Evolutionary conservation across 2,113 vertebrate species (phyloP).

Genomic region (Paratilapia polleni): DNA sequence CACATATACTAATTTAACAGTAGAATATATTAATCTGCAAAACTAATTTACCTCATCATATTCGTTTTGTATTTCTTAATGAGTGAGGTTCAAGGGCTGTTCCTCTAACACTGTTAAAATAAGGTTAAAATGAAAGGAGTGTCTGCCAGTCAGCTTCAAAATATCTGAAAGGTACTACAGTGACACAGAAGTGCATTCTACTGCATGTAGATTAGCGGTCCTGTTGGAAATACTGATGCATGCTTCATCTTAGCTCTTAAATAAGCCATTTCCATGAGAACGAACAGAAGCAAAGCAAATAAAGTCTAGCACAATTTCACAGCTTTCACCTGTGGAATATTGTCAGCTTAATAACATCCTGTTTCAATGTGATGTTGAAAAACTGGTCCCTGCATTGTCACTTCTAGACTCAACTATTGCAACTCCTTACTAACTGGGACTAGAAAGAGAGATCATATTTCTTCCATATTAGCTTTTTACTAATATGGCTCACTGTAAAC

Average conservation of each 20-base stretch:
- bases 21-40: background rate
- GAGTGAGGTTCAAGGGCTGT: background rate
- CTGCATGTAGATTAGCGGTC: background rate
- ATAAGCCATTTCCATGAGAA: conserved; percentile 10
- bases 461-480: background rate
- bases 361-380: background rate
- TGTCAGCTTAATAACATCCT: background rate
- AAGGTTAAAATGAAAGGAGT: background rate
- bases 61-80: background rate
- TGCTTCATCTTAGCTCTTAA: conserved; percentile 17
- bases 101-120: background rate
- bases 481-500: too few species aligned
- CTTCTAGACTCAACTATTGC: background rate
- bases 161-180: background rate
- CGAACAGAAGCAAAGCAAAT: background rate
- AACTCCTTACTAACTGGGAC: background rate
- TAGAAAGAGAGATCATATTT: background rate
- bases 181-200: background rate
- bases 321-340: background rate
- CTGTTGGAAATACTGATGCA: conserved; percentile 28
- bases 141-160: background rate
- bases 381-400: background rate
- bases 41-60: background rate
- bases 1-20: background rate
- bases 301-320: background rate